Base-by-base conservation (phyloP, 2,888 invertebrate species). In the Xestia sexstrigata region DNA sequence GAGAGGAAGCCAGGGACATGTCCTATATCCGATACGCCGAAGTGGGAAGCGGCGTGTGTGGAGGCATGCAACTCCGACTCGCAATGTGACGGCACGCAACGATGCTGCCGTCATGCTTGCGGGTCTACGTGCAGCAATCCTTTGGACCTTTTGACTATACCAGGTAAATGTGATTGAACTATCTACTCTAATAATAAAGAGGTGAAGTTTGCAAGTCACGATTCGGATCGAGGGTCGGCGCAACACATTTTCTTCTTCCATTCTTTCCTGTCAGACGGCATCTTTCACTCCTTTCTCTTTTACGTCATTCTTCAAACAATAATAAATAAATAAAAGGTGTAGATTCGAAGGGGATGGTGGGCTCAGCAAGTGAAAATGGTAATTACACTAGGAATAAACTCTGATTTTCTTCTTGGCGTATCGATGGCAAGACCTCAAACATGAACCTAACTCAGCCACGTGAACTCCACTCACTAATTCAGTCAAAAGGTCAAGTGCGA, bases 51-150 rank as follows among this genome's bases (percentile, higher is more conserved):
- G 0, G 97, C 97, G 0, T 98, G 98, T 86, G 94, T 97, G 72
- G 95, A 97, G 66, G 97, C 97, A 4, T 98, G 98, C 90, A 93
- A 94, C 80, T 92, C 95, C n/a, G 98, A 98, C 90, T 97, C 97
- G 0, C 97, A 98, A 87, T 98, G 98, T 91, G 97, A 97, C 17
- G 98, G 97, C 82, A 97, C 97, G 2, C 97, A 97, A 79, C 97
- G 98, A 84, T 98, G 98, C 92, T 98, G 98, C 89, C 96, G 95
- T 58, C 97, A 97, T 82, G 95, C 96, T 42, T 98, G 98, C 88
- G 98, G 98, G 0, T 96, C 97, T 35, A 97, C 97, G 39, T 98
- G 98, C 91, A 97, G 97, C 90, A 97, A 97, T 49, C 97, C 98
- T 0, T 89, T 96, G 11, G 97, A 97, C 76, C 93, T 98, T 78